Evolutionary conservation across 2,113 vertebrate genomes (phyloP).

Genomic region (Drymodes brunneopygia): DNA sequence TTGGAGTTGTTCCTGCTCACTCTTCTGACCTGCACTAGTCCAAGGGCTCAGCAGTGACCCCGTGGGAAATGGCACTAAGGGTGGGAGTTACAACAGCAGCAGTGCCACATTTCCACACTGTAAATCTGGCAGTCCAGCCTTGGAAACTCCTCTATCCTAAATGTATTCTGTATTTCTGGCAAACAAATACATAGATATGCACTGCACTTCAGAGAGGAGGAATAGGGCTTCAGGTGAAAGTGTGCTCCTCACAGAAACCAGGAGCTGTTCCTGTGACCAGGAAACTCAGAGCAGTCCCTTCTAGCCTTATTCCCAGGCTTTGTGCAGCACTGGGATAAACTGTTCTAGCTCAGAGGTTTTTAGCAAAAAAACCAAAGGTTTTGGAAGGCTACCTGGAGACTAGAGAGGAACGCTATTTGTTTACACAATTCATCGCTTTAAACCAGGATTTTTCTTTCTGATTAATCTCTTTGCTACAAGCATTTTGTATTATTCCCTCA

Average conservation of each 20-base stretch:
- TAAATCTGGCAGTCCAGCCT: neutral
- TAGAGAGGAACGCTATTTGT: neutral
- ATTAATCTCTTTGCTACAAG: neutral
- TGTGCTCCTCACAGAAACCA: neutral
- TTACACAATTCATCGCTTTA: neutral
- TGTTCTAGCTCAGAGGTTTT: neutral
- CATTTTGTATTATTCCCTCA: neutral
- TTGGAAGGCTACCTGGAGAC: neutral
- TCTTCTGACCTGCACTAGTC: neutral
- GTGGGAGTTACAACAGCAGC: neutral
- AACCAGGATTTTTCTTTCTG: neutral
- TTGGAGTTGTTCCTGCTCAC: neutral
- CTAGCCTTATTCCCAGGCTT: neutral
- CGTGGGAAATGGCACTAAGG: fast-evolving
- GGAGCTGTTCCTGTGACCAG: neutral
- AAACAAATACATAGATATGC: neutral
- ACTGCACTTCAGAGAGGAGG: neutral
- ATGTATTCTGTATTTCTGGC: neutral
- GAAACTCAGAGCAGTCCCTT: neutral
- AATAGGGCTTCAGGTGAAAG: neutral
- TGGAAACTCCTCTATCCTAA: neutral
- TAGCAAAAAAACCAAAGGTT: neutral
- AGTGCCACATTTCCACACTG: fast-evolving
- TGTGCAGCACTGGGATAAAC: neutral
- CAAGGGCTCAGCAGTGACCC: neutral